Evolutionary conservation across 1,140 invertebrate genomes (phyloP).

Genomic region (Drosophila sp.): DNA sequence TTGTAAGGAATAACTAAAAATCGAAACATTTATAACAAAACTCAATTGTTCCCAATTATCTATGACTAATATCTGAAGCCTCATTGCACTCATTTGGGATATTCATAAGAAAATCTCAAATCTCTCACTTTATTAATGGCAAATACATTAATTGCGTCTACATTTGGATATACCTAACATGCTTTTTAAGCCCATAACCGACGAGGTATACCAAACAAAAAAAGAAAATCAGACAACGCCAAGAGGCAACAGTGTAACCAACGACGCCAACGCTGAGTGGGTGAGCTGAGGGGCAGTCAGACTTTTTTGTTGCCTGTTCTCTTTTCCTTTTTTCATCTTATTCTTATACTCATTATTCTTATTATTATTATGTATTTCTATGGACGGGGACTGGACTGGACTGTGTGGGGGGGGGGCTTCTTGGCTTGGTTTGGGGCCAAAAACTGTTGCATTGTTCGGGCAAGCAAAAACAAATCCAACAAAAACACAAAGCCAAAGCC

Average conservation of each 20-base stretch:
- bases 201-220: neutral
- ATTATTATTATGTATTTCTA: slow-evolving; percentile 48
- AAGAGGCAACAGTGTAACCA: slow-evolving; percentile 33
- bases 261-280: slow-evolving; percentile 28
- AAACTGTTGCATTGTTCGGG: slow-evolving; percentile 60
- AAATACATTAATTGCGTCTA: too few relatives aligned
- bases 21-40: too few relatives aligned
- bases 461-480: slow-evolving; percentile 20
- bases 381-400: slow-evolving; percentile 9
- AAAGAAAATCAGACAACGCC: slow-evolving; percentile 58
- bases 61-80: too few relatives aligned
- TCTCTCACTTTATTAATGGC: too few relatives aligned
- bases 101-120: too few relatives aligned
- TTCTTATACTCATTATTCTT: slow-evolving; percentile 16
- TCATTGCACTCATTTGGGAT: too few relatives aligned
- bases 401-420: slow-evolving; percentile 23
- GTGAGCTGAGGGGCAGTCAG: slow-evolving; percentile 3
- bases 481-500: slow-evolving; percentile 17
- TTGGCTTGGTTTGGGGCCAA: slow-evolving; percentile 24
- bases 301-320: neutral
- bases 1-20: too few relatives aligned
- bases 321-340: neutral
- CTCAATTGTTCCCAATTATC: too few relatives aligned
- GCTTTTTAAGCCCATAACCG: neutral
- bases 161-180: neutral